Evolutionary conservation across 2,797 vertebrate genomes (phyloP).

Genomic region (Platyrinchus mystaceus): DNA sequence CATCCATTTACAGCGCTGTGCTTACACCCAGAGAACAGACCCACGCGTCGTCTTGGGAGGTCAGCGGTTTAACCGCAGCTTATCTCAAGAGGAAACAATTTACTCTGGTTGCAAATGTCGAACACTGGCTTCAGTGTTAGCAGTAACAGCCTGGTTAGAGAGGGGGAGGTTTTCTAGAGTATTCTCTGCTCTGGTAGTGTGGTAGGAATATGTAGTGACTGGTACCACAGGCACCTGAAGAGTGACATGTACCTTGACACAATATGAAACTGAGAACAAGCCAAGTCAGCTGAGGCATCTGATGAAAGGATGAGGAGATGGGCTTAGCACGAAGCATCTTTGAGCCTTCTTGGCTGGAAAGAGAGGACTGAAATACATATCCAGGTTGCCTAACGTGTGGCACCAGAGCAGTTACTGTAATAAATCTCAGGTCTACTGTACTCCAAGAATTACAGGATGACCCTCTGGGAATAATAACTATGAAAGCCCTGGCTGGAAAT

Average conservation of each 20-base stretch:
- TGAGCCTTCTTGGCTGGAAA: constrained; percentile 5
- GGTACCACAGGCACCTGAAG: not conserved
- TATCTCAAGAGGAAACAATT: constrained; percentile 56
- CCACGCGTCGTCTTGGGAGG: not conserved
- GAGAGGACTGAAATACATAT: constrained; percentile 6
- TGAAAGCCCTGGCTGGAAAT: constrained; percentile 41
- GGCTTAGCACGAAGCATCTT: not conserved
- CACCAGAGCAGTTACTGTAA: constrained; percentile 48
- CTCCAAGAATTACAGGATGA: constrained; percentile 59
- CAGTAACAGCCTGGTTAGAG: not conserved
- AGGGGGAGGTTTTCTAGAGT: not conserved
- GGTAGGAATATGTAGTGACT: not conserved
- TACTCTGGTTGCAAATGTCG: not conserved
- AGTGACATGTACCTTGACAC: not conserved
- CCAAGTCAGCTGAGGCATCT: not conserved
- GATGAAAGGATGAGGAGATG: not conserved
- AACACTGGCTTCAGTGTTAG: not conserved
- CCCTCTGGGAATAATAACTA: constrained; percentile 13
- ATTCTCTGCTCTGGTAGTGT: not conserved
- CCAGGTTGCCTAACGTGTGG: constrained; percentile 64
- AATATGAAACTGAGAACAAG: not conserved
- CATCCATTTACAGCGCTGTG: not conserved
- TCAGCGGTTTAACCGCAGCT: constrained; percentile 40
- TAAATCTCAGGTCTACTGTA: constrained; percentile 55
- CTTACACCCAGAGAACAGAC: not conserved